Evolutionary conservation across 2,888 invertebrate genomes (phyloP).

Genomic region (Lacanobia wlatinum): DNA sequence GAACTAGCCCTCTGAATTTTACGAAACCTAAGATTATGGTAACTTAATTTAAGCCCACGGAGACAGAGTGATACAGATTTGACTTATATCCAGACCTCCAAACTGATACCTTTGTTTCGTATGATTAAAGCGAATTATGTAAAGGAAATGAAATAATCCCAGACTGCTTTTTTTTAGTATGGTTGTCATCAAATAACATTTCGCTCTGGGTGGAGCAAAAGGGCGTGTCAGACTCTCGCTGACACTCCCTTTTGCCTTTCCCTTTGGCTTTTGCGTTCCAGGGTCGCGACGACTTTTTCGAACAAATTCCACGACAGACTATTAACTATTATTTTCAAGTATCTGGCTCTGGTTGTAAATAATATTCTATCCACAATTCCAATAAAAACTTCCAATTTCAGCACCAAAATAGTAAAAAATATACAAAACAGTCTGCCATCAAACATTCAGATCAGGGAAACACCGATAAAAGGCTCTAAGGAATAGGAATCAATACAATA

Average conservation of each 20-base stretch:
- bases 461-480: constrained; percentile 58
- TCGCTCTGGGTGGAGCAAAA: no score
- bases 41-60: no score
- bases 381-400: neutral
- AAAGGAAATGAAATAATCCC: neutral
- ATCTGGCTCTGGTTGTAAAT: neutral
- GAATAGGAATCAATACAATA: constrained; percentile 77
- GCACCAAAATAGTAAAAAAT: constrained; percentile 41
- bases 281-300: no score
- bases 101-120: neutral
- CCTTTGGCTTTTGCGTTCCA: no score
- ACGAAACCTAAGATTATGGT: neutral
- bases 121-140: neutral
- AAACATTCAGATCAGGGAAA: constrained; percentile 56
- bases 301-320: neutral
- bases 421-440: constrained; percentile 48
- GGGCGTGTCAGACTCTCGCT: no score
- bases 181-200: no score
- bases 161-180: no score
- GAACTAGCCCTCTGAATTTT: neutral
- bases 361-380: neutral
- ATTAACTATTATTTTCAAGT: neutral
- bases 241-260: no score
- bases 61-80: neutral
- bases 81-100: neutral